These are phyloP conservation scores for Thalassoma bifasciatum DNA, from an alignment of 2,113 vertebrate species.

Conservation along the genomic window DNA sequence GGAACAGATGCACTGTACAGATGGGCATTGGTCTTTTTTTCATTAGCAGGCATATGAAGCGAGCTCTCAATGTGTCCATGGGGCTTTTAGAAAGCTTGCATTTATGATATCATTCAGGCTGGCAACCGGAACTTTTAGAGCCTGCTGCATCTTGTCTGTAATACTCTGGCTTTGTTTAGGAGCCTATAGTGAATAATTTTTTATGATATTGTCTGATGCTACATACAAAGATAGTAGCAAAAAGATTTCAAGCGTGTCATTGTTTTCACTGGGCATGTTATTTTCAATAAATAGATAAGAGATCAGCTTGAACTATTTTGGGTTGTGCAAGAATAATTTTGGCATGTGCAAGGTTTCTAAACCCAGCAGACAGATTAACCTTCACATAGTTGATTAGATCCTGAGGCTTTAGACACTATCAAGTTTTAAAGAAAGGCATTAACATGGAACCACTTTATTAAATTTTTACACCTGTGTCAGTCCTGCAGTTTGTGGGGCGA, in stretches of 20 bases:
- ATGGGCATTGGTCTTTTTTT: conserved; percentile 70
- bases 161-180: conserved; percentile 33
- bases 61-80: conserved; percentile 48
- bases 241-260: conserved; percentile 22
- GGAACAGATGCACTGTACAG: conserved; percentile 75
- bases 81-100: conserved; percentile 50
- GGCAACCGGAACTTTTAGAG: conserved; percentile 26
- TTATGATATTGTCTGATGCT: conserved; percentile 4
- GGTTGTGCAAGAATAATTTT: conserved; percentile 36
- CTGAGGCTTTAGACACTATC: background rate
- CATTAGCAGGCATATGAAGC: conserved; percentile 59
- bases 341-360: conserved; percentile 28
- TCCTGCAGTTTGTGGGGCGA: background rate
- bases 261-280: background rate
- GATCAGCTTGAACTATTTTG: conserved; percentile 43
- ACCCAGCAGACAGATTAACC: conserved; percentile 32
- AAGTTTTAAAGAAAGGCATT: conserved; percentile 13
- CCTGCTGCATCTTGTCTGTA: conserved; percentile 20
- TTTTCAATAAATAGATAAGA: conserved; percentile 1
- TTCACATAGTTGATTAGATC: conserved; percentile 29
- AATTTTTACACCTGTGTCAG: background rate
- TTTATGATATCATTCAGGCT: conserved; percentile 49
- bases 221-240: conserved; percentile 19
- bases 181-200: conserved; percentile 13
- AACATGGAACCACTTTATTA: background rate